Percentiles rank a stretch among this genome's conserved stretches.
These are phyloP conservation scores for Pangasius mekongensis DNA, from an alignment of 2,797 vertebrate species.

Conservation along the genomic window DNA sequence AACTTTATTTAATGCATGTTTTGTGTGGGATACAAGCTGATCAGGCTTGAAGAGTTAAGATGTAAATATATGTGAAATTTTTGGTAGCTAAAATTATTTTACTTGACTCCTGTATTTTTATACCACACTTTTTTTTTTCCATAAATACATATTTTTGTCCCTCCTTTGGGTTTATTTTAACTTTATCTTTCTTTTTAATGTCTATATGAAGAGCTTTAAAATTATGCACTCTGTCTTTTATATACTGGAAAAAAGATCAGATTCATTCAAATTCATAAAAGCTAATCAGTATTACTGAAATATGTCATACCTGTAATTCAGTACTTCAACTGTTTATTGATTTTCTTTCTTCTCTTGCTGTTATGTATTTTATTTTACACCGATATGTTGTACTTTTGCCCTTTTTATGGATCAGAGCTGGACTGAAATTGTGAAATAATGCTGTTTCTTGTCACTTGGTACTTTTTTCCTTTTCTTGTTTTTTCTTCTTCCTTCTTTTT, in stretches of 20 bases:
- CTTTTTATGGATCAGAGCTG: conserved; percentile 87
- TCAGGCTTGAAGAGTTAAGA: conserved; percentile 87
- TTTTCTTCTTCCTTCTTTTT: background rate
- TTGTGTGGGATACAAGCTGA: conserved; percentile 77
- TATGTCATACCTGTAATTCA: conserved; percentile 77
- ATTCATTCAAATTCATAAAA: conserved; percentile 78
- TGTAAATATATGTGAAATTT: conserved; percentile 84
- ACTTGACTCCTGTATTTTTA: conserved; percentile 76
- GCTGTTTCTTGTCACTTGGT: conserved; percentile 86
- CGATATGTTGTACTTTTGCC: conserved; percentile 83
- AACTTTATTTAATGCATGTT: conserved; percentile 76
- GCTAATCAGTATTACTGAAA: conserved; percentile 89
- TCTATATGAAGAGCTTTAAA: conserved; percentile 85
- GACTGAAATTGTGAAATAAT: conserved; percentile 88
- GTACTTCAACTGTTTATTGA: conserved; percentile 74
- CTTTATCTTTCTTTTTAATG: conserved; percentile 73
- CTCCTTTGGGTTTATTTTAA: conserved; percentile 64
- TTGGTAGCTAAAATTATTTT: conserved; percentile 85
- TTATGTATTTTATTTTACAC: conserved; percentile 77
- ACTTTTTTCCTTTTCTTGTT: conserved; percentile 62
- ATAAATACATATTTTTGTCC: conserved; percentile 64
- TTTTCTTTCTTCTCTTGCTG: conserved; percentile 74
- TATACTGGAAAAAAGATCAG: conserved; percentile 79
- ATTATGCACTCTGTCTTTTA: conserved; percentile 79
- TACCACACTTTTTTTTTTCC: conserved; percentile 60